Conservation (phyloP, 2,113 vertebrate species). For the Philantomba maxwellii region DNA sequence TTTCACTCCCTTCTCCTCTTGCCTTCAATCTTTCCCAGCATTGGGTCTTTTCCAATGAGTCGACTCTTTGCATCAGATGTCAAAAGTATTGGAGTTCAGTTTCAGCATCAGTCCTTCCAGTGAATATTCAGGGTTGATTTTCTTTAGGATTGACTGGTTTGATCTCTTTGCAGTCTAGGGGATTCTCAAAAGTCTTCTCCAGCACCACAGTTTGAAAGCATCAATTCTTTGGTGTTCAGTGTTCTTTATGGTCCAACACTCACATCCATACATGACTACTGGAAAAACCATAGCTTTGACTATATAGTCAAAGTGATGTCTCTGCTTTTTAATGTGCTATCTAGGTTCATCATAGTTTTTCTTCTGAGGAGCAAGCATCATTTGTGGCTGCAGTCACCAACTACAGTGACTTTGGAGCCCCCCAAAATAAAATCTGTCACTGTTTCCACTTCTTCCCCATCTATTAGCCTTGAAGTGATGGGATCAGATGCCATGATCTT, state of each 20-base stretch:
- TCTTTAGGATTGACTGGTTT: background rate
- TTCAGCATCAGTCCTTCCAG: background rate
- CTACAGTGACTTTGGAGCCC: background rate
- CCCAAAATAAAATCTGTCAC: background rate
- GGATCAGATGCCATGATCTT: background rate
- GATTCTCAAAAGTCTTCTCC: background rate
- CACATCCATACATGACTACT: background rate
- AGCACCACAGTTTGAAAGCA: background rate
- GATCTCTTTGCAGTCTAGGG: background rate
- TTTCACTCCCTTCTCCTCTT: background rate
- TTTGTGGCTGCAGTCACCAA: background rate
- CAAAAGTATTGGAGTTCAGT: background rate
- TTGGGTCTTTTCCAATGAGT: background rate
- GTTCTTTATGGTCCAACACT: background rate
- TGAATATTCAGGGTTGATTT: background rate
- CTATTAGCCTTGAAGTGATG: background rate
- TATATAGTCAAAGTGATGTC: background rate
- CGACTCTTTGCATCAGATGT: background rate
- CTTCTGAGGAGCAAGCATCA: background rate
- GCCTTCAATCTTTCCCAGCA: background rate
- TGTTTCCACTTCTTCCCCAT: background rate
- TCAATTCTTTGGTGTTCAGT: background rate
- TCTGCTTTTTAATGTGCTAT: background rate
- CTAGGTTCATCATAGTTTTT: background rate
- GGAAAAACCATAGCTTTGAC: background rate